Conservation (phyloP, 2,797 vertebrate species). For the Cirrhinus mrigala region DNA sequence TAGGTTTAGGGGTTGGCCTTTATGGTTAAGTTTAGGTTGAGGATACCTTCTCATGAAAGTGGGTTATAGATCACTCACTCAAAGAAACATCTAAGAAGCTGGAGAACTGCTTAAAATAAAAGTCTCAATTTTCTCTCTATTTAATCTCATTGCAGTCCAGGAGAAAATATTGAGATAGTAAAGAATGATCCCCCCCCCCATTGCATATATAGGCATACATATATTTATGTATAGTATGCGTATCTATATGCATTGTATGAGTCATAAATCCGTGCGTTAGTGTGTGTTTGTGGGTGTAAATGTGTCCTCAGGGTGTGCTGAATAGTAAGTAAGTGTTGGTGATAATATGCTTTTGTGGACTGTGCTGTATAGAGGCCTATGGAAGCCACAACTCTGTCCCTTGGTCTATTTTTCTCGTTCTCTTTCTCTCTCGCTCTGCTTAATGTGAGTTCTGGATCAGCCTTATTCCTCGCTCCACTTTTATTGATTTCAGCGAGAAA, state of each 20-base stretch:
- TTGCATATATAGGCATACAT: not conserved
- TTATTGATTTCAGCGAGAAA: conserved; percentile 86
- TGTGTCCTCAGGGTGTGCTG: conserved; percentile 36
- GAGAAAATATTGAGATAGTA: not conserved
- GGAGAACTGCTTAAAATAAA: not conserved
- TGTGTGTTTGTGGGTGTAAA: conserved; percentile 41
- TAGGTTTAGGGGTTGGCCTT: not conserved
- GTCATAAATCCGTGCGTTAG: conserved; percentile 12
- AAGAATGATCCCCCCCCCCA: fast-evolving
- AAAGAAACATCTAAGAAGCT: not conserved
- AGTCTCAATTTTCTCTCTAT: not conserved
- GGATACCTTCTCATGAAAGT: not conserved
- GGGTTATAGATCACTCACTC: not conserved
- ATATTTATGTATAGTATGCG: conserved; percentile 23
- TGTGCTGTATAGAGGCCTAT: conserved; percentile 15
- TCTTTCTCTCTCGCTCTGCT: conserved; percentile 71
- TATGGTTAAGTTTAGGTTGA: not conserved
- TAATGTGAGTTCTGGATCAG: conserved; percentile 77
- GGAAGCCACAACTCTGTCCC: conserved; percentile 12
- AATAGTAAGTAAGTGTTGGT: conserved; percentile 24
- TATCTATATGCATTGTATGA: not conserved
- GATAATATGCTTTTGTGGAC: conserved; percentile 21
- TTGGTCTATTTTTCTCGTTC: conserved; percentile 31
- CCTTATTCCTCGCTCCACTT: conserved; percentile 78
- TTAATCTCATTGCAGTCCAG: not conserved